Base-by-base conservation (phyloP, 2,888 invertebrate genomes). In the Villa cingulata region DNA sequence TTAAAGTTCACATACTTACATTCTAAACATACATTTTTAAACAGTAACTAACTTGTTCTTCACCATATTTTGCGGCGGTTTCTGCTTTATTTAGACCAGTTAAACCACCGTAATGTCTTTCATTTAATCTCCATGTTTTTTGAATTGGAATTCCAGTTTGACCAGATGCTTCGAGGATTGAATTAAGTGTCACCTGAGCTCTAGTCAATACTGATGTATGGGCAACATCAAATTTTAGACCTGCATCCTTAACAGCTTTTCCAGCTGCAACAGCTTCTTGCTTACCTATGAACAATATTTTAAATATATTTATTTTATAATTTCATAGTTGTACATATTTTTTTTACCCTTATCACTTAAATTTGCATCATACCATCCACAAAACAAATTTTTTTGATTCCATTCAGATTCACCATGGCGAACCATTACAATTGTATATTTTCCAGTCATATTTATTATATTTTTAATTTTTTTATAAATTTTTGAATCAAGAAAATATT, bases 81-180 rank as follows among this genome's bases (percentile, higher is more conserved):
- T 89, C 88, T 0, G 84, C 78, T 67, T 90, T 90, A 61, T 90
- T 86, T 52, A 90, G 73, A n/a, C 89, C 89, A 40, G 89, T 90
- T 6, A 90, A 74, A 19, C 84, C 86, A 49, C 90, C 90, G 57
- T 90, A 90, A 63, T 90, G 90, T 53, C 90, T 78, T 66, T 90
- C 89, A 59, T 90, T 90, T 12, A 90, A 69, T 12, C 89, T 75
- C 90, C 90, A 90, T 3, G 86, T 83, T 64, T 84, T 83, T 17
- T 74, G 65, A 18, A 83, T 70, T 0, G 83, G 82, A 51, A 90
- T 70, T 53, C 77, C 74, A 37, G 77, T 69, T 61, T 86, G 85
- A 1, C 74, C 79, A 17, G 81, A 76, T 61, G 81, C 81, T 49
- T 77, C 70, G 9, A 90, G 68, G 49, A 89, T 78, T 2, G 76